Percentiles rank a stretch among this genome's conserved stretches.
phyloP scores from a whole-genome alignment of 64 coral and sea anemone species.

The Dendronephthya gigantea region DNA sequence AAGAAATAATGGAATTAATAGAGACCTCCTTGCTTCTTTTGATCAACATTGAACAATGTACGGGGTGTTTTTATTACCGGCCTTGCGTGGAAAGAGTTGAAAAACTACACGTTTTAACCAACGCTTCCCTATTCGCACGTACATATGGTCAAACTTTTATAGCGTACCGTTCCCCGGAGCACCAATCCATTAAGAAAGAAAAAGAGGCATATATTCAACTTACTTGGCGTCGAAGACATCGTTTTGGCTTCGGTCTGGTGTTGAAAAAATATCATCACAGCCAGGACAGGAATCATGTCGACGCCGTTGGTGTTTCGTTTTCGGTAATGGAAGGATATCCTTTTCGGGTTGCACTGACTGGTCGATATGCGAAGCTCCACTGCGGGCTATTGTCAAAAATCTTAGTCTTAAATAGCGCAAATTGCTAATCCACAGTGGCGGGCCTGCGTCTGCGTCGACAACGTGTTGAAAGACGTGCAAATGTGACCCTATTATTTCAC shows the following conservation, averaged over 20 bases:
- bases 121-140: not conserved
- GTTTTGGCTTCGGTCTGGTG: not conserved
- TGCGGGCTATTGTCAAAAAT: not conserved
- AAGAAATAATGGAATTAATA: too few relatives aligned
- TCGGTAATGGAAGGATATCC: not conserved
- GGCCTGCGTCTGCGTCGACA: not conserved
- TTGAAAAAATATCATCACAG: not conserved
- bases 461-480: not conserved
- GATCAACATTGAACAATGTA: not conserved
- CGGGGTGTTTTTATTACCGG: not conserved
- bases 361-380: not conserved
- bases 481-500: not conserved
- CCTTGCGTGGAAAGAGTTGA: not conserved
- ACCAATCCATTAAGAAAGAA: not conserved
- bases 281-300: not conserved
- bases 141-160: too few relatives aligned
- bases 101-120: not conserved
- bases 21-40: too few relatives aligned
- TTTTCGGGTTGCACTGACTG: too few relatives aligned
- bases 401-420: not conserved
- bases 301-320: not conserved
- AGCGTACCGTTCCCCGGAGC: too few relatives aligned
- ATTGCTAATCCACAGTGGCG: not conserved
- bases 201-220: not conserved
- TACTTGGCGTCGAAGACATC: not conserved